These are phyloP conservation scores for Tiliacea citrago DNA, from an alignment of 2,888 invertebrate species.

Conservation along the genomic window DNA sequence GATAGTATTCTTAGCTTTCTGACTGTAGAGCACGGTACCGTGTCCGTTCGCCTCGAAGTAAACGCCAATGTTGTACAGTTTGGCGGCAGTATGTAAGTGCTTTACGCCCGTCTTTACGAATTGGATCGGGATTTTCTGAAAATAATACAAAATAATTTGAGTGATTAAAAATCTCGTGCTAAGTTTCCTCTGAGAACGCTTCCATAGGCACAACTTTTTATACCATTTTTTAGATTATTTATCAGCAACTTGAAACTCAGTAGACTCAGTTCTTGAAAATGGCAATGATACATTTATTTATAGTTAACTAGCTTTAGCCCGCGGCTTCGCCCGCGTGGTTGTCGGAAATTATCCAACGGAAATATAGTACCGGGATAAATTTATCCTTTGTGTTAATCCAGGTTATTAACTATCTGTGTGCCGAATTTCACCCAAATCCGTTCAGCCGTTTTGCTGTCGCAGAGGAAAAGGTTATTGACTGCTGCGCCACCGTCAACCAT, in stretches of 20 bases:
- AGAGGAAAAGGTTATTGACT: no score
- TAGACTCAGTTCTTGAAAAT: neutral
- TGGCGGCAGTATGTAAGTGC: slow-evolving; percentile 97
- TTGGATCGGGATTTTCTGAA: slow-evolving; percentile 96
- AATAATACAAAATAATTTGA: neutral
- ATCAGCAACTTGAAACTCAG: neutral
- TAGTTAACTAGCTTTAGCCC: no score
- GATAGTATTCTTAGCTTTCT: slow-evolving; percentile 91
- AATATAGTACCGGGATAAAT: no score
- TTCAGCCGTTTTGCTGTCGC: no score
- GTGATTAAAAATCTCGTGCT: neutral
- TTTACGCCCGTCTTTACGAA: slow-evolving; percentile 99
- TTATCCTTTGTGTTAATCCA: no score
- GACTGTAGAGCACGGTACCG: slow-evolving; percentile 97
- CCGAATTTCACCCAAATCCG: no score
- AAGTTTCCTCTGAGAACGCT: neutral
- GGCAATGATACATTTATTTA: neutral
- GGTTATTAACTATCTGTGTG: no score
- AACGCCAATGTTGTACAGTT: slow-evolving; percentile 97
- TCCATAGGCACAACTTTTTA: neutral
- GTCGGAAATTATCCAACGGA: no score
- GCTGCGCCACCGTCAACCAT: no score
- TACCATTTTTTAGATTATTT: neutral
- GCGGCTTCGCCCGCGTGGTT: no score
- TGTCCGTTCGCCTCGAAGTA: slow-evolving; percentile 99